Evolutionary conservation across 1,140 invertebrate species (phyloP).

Genomic region (Ruditapes philippinarum): DNA sequence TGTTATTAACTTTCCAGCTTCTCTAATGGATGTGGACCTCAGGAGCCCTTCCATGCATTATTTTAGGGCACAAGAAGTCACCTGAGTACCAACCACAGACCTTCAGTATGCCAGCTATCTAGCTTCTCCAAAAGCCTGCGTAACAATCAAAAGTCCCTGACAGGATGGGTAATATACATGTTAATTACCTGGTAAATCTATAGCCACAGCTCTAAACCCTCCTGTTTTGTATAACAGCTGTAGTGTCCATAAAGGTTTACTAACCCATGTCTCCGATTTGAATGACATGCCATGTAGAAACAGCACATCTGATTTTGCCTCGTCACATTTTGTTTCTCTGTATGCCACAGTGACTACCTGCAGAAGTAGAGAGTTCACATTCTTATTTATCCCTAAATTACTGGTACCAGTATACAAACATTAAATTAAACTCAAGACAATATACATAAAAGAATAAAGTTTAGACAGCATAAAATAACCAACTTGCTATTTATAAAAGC

Average conservation of each 20-base stretch:
- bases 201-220: constrained; percentile 85
- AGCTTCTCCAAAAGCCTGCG: no score
- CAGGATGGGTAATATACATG: not conserved
- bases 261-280: constrained; percentile 86
- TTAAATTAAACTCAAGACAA: no score
- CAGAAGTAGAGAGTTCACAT: no score
- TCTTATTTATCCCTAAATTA: not conserved
- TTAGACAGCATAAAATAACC: no score
- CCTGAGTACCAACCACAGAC: no score
- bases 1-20: no score
- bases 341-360: constrained; percentile 36
- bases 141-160: not conserved
- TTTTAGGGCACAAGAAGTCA: no score
- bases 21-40: no score
- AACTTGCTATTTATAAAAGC: no score
- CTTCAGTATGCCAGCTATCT: no score
- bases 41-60: no score
- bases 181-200: constrained; percentile 87
- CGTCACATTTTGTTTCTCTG: constrained; percentile 16
- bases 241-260: constrained; percentile 83
- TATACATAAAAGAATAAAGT: no score
- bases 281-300: constrained; percentile 86
- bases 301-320: constrained; percentile 78
- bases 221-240: constrained; percentile 82
- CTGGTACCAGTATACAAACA: not conserved